Evolutionary conservation across 2,797 vertebrate genomes (phyloP).

Genomic region (Esox lucius): DNA sequence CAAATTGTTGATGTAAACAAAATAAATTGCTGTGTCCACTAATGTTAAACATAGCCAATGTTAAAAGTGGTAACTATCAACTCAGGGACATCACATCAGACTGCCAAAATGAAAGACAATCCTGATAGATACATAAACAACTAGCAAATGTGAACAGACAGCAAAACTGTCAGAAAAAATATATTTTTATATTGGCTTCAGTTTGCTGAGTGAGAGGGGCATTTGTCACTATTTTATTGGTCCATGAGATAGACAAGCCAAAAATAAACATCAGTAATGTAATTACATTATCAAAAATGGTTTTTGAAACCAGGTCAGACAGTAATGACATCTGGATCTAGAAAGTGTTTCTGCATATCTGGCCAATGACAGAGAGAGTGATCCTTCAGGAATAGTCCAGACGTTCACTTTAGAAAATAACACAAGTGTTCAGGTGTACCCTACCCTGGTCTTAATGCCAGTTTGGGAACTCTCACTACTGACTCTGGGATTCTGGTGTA

Average conservation of each 20-base stretch:
- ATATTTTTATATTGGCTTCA: not conserved
- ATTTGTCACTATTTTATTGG: not conserved
- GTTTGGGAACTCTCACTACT: conserved; percentile 20
- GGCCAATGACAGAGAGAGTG: conserved; percentile 15
- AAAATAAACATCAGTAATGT: not conserved
- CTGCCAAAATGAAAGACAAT: not conserved
- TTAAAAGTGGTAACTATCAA: not conserved
- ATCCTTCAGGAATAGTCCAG: conserved; percentile 18
- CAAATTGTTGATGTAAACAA: not conserved
- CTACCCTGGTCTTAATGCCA: conserved; percentile 18
- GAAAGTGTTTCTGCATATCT: not conserved
- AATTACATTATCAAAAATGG: not conserved
- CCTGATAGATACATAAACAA: conserved; percentile 3
- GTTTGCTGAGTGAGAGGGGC: not conserved
- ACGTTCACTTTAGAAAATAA: conserved; percentile 30
- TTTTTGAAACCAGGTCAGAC: not conserved
- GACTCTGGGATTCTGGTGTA: conserved; percentile 10
- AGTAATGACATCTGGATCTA: not conserved
- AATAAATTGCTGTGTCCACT: not conserved
- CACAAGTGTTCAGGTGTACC: not conserved
- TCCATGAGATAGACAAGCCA: not conserved
- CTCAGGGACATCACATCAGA: conserved; percentile 9
- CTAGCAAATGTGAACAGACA: not conserved
- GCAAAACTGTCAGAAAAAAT: not conserved
- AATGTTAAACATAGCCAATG: not conserved